phyloP scores from a whole-genome alignment of 2,113 vertebrate genomes.

The Ameiurus melas region DNA sequence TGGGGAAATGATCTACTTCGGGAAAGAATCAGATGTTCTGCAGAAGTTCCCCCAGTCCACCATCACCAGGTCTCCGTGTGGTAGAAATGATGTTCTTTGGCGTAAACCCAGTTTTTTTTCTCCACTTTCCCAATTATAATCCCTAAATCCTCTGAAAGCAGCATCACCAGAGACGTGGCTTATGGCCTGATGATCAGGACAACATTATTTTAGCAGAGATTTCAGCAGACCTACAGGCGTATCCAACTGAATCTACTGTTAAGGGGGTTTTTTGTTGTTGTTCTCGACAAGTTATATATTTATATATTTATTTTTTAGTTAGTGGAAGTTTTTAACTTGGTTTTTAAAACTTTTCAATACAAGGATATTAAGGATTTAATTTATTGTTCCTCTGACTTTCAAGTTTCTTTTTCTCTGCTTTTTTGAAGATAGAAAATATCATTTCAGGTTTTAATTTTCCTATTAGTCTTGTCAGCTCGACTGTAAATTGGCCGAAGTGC shows the following conservation, averaged over 20 bases:
- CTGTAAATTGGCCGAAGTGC: slow-evolving; percentile 68
- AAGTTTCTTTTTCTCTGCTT: slow-evolving; percentile 45
- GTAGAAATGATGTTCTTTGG: slow-evolving; percentile 55
- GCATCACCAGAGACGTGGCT: slow-evolving; percentile 63
- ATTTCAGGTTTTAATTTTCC: slow-evolving; percentile 64
- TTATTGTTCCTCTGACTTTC: slow-evolving; percentile 55
- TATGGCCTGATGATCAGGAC: neutral
- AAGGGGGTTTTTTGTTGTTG: neutral
- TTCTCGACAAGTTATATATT: neutral
- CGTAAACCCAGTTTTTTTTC: slow-evolving; percentile 66
- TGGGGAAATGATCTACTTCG: too few relatives aligned
- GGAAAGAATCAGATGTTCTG: neutral
- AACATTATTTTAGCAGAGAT: neutral
- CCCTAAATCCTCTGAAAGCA: slow-evolving; percentile 77
- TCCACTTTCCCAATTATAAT: slow-evolving; percentile 68
- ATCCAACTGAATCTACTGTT: slow-evolving; percentile 64
- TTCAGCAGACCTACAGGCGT: slow-evolving; percentile 61
- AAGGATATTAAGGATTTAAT: slow-evolving; percentile 57
- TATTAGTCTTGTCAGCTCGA: slow-evolving; percentile 66
- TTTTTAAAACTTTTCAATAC: slow-evolving; percentile 47
- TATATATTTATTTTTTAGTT: neutral
- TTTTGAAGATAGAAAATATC: slow-evolving; percentile 65
- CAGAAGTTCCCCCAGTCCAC: neutral
- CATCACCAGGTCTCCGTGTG: neutral
- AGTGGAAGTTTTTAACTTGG: slow-evolving; percentile 49